A percentile compares a stretch with the other conserved stretches of the same genome.
Conservation (phyloP, 1,140 invertebrate species). For the Polyergus mexicanus region DNA sequence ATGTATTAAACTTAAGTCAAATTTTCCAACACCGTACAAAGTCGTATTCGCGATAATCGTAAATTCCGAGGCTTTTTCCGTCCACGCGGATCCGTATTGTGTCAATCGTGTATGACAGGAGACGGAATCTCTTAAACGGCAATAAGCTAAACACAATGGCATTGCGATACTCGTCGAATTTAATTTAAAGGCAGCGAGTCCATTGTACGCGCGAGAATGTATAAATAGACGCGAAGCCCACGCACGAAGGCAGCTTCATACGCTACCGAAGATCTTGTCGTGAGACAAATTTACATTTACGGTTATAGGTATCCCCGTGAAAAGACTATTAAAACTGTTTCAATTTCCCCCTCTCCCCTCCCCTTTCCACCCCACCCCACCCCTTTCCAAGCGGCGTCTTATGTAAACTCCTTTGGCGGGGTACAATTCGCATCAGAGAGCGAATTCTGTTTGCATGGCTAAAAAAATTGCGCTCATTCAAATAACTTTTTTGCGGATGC, state of each 20-base stretch:
- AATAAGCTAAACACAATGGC: conserved; percentile 74
- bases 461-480: conserved; percentile 7
- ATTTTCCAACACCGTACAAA: no score
- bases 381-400: neutral
- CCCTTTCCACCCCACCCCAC: no score
- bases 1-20: no score
- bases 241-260: conserved; percentile 62
- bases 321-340: conserved; percentile 55
- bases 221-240: conserved; percentile 74
- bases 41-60: neutral
- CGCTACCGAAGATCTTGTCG: conserved; percentile 60
- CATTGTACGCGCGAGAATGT: conserved; percentile 66
- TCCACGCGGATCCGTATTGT: conserved; percentile 38
- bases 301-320: conserved; percentile 18
- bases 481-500: neutral
- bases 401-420: neutral
- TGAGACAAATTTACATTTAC: conserved; percentile 71
- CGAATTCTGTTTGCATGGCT: neutral
- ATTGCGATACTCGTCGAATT: conserved; percentile 74
- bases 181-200: conserved; percentile 70
- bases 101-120: conserved; percentile 38
- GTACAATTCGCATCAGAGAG: conserved; percentile 20
- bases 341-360: conserved; percentile 28
- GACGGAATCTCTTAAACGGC: conserved; percentile 50
- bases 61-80: conserved; percentile 10